Evolutionary conservation across 1,140 invertebrate genomes (phyloP), one percentile per base, ranked within the genome.

Genomic region (Formica selysi): DNA sequence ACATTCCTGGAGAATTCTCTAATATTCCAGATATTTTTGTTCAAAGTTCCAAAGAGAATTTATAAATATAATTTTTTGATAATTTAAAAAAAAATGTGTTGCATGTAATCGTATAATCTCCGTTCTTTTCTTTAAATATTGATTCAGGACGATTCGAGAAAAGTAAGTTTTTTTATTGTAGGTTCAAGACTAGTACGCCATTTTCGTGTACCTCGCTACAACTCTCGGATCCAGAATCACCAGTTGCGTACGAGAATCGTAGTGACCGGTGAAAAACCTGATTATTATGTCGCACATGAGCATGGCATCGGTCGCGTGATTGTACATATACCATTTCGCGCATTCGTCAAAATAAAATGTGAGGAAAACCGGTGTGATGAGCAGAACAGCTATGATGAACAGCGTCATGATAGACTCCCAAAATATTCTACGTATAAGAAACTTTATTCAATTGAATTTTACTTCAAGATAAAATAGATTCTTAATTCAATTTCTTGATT

Each of bases 261-360:
- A 92, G 19, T 94, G 91, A 22, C 94, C 94, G 8, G 93, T 95
- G n/a, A 94, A 93, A 78, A 94, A 94, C 32, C 80, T 76, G 10
- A 91, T 29, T 4, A 90, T 8, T 11, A 92, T 90, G 54, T 94
- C 93, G 32, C 90, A 64, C 1, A 91, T 3, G 16, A 93, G 90
- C 0, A 93, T 64, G 3, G 67, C 10, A 68, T 93, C 89, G 1
- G 94, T 89, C 1, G 57, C 7, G 0, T 84, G 44, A 8, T 80
- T 86, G 5, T 86, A 32, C 16, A 89, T 6, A 1, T 80, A 65
- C 73, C 74, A 91, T 0, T 90, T 36, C 0, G 59, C 11, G 6
- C 44, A n/a, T 0, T 84, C 7, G 0, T 89, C 26, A 8, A 86
- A 91, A 19, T 86, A 85, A 68, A 94, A 94, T 8, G 92, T 61